Evolutionary conservation across 2,113 vertebrate genomes (phyloP).

Genomic region (Hemichromis elongatus): DNA sequence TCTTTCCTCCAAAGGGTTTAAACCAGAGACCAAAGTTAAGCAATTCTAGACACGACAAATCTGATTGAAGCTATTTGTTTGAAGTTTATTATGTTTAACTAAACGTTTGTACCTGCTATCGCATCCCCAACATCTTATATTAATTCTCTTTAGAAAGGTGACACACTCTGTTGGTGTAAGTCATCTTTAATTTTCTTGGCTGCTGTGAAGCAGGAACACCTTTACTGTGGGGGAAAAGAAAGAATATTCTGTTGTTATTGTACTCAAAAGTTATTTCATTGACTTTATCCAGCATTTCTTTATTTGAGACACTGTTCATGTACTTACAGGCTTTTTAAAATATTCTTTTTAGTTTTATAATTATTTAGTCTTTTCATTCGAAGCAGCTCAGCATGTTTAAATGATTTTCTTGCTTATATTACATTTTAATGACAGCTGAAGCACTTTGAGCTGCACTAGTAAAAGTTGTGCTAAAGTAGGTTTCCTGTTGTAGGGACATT

Average conservation of each 20-base stretch:
- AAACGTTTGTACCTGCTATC: not conserved
- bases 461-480: accelerated
- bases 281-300: not conserved
- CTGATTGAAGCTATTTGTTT: not conserved
- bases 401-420: not conserved
- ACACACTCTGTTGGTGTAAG: not conserved
- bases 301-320: accelerated
- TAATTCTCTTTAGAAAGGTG: not conserved
- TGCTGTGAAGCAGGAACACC: not conserved
- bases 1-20: too few species aligned
- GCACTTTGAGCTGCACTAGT: not conserved
- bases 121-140: not conserved
- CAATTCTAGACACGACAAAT: not conserved
- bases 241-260: not conserved
- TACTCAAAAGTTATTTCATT: accelerated
- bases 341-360: not conserved
- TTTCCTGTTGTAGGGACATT: not conserved
- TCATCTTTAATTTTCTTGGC: not conserved
- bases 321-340: not conserved
- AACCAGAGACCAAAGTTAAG: not conserved
- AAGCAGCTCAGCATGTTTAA: accelerated
- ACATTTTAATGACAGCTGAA: not conserved
- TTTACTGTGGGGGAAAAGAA: not conserved
- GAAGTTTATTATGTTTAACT: not conserved
- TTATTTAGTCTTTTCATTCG: not conserved